Evolutionary conservation across 2,113 vertebrate species (phyloP), one percentile per base, ranked within the genome.

Genomic region (Turdus rufiventris): DNA sequence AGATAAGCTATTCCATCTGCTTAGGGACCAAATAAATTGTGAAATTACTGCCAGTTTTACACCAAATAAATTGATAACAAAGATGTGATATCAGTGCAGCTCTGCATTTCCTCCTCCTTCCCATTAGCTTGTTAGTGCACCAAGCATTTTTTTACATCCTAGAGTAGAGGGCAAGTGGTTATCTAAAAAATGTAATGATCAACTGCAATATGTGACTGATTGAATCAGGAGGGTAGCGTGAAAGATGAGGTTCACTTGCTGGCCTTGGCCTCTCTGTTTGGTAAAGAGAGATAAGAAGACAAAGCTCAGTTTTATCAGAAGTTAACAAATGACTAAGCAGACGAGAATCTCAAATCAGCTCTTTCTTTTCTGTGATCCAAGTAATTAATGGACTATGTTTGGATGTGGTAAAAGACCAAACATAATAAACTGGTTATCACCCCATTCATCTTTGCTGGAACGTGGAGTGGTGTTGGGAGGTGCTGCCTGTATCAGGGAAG

Each of bases 151-250:
- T 61, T 88, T 57, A n/a, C 56, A 31, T 54, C 16, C 8, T 14
- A 42, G 75, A 83, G 88, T 54, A 79, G 58, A 88, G 26, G 50
- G 51, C 60, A 47, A 83, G 60, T 53, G 70, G 91, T 94, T 96
- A 88, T 85, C 87, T 73, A 58, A 74, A 72, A 91, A 85, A 92
- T 91, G 56, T 96, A 96, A 96, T 96, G 91, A 97, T 96, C 95
- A 96, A 96, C 96, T 93, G 51, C 81, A 95, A 93, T 96, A 92
- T 3, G 84, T 97, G 93, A 97, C 94, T 91, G 92, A 96, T 97
- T 96, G 95, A 78, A 91, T 93, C 93, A 70, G 63, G 70, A 51
- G 87, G 58, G 74, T 56, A 28, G 89, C 71, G 71, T 93, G 94
- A 95, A 95, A 94, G 91, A 96, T 73, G 93, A 96, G 91, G 96